A percentile compares a stretch with the other conserved stretches of the same genome.
Evolutionary conservation across 1,140 invertebrate genomes (phyloP).

Genomic region (Lysiphlebus fabarum): DNA sequence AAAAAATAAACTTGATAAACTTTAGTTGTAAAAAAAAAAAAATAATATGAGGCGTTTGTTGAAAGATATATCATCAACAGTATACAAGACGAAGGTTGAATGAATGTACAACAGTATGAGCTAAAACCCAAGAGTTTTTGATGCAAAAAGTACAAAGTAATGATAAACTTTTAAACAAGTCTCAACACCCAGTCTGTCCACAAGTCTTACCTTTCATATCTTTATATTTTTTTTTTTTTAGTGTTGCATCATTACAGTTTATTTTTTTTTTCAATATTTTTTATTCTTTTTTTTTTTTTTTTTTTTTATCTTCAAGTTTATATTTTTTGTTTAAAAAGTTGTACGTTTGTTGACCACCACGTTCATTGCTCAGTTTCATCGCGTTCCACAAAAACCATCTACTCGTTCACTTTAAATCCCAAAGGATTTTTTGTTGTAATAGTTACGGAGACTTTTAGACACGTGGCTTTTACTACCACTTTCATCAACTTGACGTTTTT

Average conservation of each 20-base stretch:
- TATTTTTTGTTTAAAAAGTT: slow-evolving; percentile 10
- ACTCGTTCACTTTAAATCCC: slow-evolving; percentile 1
- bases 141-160: slow-evolving; percentile 39
- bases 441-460: slow-evolving; percentile 1
- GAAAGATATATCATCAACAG: too few relatives aligned
- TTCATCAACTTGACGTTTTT: slow-evolving; percentile 37
- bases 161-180: slow-evolving; percentile 47
- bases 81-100: too few relatives aligned
- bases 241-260: slow-evolving; percentile 3
- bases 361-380: slow-evolving; percentile 23
- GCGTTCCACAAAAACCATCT: slow-evolving; percentile 23
- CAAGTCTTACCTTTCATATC: slow-evolving; percentile 13
- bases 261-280: slow-evolving; percentile 22
- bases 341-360: slow-evolving; percentile 4
- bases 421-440: slow-evolving; percentile 6
- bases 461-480: slow-evolving; percentile 21
- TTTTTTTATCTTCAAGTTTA: too few relatives aligned
- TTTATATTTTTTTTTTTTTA: slow-evolving; percentile 1
- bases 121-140: slow-evolving; percentile 26
- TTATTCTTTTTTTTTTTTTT: slow-evolving; percentile 4
- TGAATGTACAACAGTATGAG: not conserved
- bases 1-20: not conserved
- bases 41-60: not conserved
- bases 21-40: slow-evolving; percentile 12
- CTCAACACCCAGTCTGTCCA: slow-evolving; percentile 26